Percentiles rank a stretch among this genome's conserved stretches.
phyloP scores from a whole-genome alignment of 2,797 vertebrate genomes.

The Leucoraja ocellata region DNA sequence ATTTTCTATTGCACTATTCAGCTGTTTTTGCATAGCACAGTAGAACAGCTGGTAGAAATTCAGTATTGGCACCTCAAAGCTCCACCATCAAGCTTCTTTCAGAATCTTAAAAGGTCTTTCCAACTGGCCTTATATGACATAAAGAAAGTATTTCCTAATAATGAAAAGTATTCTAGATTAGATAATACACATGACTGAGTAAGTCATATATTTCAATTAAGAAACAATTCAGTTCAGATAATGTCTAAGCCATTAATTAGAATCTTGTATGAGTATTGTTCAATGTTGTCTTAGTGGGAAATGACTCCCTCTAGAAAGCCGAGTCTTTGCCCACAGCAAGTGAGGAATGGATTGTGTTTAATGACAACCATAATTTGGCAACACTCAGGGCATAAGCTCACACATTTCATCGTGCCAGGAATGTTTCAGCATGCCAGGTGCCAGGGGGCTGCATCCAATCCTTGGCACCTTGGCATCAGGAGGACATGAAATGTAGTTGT shows the following conservation, averaged over 20 bases:
- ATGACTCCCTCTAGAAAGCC: background rate
- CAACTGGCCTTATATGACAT: background rate
- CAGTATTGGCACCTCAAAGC: background rate
- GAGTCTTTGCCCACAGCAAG: background rate
- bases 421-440: background rate
- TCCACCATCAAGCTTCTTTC: background rate
- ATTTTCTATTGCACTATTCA: too few relatives aligned
- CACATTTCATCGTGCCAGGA: background rate
- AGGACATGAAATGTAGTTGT: background rate
- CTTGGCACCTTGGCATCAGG: background rate
- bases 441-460: background rate
- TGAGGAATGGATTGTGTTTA: background rate
- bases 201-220: background rate
- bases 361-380: background rate
- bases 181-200: background rate
- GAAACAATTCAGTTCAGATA: background rate
- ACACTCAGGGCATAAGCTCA: background rate
- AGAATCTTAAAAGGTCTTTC: background rate
- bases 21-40: too few relatives aligned
- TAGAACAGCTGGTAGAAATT: background rate
- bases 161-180: background rate
- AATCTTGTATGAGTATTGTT: background rate
- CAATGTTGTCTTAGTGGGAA: background rate
- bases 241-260: background rate
- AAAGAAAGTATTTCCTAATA: background rate